A percentile compares a stretch with the other conserved stretches of the same genome.
Evolutionary conservation across 2,797 vertebrate genomes (phyloP).

Genomic region (Semotilus atromaculatus): DNA sequence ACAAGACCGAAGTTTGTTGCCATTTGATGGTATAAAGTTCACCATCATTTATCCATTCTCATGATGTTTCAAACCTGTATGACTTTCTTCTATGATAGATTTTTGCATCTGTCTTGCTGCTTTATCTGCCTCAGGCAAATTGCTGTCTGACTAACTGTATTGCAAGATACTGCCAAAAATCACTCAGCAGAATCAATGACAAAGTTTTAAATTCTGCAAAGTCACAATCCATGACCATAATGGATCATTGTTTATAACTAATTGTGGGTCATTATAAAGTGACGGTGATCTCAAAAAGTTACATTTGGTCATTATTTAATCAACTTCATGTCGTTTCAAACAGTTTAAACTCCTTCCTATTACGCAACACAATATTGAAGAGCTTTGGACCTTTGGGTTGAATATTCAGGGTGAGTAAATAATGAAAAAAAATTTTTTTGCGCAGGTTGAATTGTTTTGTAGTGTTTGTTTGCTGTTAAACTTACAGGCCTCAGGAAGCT

Average conservation of each 20-base stretch:
- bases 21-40: neutral
- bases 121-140: neutral
- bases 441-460: neutral
- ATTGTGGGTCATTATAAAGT: neutral
- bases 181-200: neutral
- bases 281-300: neutral
- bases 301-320: neutral
- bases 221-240: neutral
- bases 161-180: neutral
- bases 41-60: neutral
- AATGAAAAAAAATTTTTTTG: too few species aligned
- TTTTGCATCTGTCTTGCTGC: neutral
- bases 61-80: neutral
- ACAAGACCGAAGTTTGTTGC: neutral
- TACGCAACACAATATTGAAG: neutral
- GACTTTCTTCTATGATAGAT: neutral
- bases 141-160: neutral
- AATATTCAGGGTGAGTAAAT: neutral
- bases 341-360: neutral
- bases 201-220: neutral
- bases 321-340: neutral
- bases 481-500: neutral
- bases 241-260: neutral
- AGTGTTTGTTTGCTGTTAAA: neutral
- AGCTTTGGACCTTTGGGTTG: neutral